Evolutionary conservation across 2,113 vertebrate genomes (phyloP).

Genomic region (Onychostruthus taczanowskii): DNA sequence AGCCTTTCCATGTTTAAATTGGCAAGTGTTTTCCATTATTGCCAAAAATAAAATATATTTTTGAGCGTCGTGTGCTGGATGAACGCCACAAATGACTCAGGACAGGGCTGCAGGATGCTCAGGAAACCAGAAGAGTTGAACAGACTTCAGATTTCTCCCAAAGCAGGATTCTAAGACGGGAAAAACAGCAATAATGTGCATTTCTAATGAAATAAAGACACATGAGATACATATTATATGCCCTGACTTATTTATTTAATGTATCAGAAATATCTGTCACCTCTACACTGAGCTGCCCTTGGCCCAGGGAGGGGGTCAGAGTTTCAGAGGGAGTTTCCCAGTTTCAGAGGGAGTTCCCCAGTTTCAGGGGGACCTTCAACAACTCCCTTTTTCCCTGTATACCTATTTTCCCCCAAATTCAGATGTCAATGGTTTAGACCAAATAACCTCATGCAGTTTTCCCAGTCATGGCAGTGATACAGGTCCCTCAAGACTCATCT

Average conservation of each 20-base stretch:
- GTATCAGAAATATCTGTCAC: neutral
- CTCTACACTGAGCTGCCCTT: neutral
- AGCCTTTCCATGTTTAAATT: neutral
- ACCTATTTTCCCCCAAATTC: neutral
- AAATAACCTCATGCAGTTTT: neutral
- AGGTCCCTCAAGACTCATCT: neutral
- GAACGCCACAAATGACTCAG: fast-evolving
- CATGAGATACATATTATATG: fast-evolving
- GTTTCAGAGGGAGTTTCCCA: neutral
- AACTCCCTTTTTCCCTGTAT: fast-evolving
- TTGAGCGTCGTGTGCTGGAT: neutral
- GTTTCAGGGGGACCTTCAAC: neutral
- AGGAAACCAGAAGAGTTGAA: neutral
- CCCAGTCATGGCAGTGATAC: neutral
- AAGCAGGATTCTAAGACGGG: neutral
- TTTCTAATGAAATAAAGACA: neutral
- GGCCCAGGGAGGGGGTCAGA: neutral
- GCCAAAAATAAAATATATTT: neutral
- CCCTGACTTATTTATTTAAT: neutral
- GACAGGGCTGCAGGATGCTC: neutral
- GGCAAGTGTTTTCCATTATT: neutral
- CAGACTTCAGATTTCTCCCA: neutral
- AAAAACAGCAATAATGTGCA: neutral
- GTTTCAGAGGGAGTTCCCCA: neutral
- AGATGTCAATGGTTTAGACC: neutral